phyloP scores from a whole-genome alignment of 2,113 vertebrate species.

The Egretta garzetta region DNA sequence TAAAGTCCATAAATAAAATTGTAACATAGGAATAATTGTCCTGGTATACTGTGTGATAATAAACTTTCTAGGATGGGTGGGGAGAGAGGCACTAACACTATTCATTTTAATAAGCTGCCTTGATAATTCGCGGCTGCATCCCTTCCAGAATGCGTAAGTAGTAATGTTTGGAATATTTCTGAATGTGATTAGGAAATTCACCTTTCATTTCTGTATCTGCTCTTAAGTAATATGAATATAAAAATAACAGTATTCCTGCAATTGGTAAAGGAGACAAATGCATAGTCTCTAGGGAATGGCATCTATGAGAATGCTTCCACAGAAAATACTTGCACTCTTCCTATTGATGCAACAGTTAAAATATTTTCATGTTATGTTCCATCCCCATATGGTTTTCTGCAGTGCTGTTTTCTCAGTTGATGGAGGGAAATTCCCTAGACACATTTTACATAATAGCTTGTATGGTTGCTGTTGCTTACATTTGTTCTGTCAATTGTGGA shows the following conservation, averaged over 20 bases:
- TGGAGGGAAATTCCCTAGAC: conserved; percentile 51
- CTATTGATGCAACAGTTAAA: conserved; percentile 37
- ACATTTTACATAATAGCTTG: conserved; percentile 44
- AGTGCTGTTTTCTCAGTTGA: conserved; percentile 47
- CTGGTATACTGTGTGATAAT: not conserved
- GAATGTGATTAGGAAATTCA: not conserved
- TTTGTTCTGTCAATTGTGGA: conserved; percentile 45
- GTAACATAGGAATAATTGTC: not conserved
- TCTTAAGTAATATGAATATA: not conserved
- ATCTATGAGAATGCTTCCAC: not conserved
- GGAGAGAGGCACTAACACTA: not conserved
- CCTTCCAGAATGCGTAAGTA: not conserved
- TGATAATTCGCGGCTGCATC: not conserved
- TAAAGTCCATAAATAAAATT: not conserved
- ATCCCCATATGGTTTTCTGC: conserved; percentile 30
- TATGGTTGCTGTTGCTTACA: conserved; percentile 46
- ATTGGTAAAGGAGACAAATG: not conserved
- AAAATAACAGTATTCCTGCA: not conserved
- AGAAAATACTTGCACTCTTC: not conserved
- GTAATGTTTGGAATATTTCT: not conserved
- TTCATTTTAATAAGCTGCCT: not conserved
- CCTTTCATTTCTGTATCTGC: not conserved
- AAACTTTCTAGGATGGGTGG: not conserved
- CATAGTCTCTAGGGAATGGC: not conserved
- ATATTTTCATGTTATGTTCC: conserved; percentile 33